These are phyloP conservation scores for Actinernus sp. DNA, from an alignment of 92 coral and sea anemone genomes.

Conservation along the genomic window DNA sequence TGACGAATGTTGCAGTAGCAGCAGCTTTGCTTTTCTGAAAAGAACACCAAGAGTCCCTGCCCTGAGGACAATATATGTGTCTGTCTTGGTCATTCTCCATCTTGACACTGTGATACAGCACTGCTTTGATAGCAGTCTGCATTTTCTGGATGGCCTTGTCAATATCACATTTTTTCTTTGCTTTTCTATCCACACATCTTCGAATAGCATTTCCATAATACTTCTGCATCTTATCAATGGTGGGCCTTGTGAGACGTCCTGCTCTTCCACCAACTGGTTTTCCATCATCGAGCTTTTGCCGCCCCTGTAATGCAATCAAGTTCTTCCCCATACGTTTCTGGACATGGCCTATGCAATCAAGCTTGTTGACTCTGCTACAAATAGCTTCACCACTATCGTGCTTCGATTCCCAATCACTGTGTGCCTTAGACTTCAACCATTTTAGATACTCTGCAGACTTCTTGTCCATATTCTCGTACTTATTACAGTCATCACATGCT, in stretches of 20 bases:
- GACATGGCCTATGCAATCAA: conserved; percentile 32
- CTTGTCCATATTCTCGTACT: conserved; percentile 32
- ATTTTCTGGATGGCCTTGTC: too few relatives aligned
- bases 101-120: too few relatives aligned
- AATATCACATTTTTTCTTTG: background rate
- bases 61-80: too few relatives aligned
- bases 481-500: conserved; percentile 39
- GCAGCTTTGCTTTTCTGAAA: too few relatives aligned
- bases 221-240: conserved; percentile 33
- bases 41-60: too few relatives aligned
- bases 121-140: too few relatives aligned
- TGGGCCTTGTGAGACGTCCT: conserved; percentile 25
- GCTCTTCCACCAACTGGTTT: conserved; percentile 23
- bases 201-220: conserved; percentile 34
- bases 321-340: conserved; percentile 37
- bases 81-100: too few relatives aligned
- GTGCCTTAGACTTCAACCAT: conserved; percentile 43
- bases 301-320: conserved; percentile 17
- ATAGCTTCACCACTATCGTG: conserved; percentile 24
- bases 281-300: conserved; percentile 25
- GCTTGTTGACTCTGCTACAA: conserved; percentile 16
- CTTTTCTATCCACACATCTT: conserved; percentile 15
- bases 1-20: too few relatives aligned
- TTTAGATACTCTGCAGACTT: conserved; percentile 21
- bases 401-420: conserved; percentile 39